phyloP scores from a whole-genome alignment of 2,113 vertebrate genomes.

The Ictalurus punctatus region DNA sequence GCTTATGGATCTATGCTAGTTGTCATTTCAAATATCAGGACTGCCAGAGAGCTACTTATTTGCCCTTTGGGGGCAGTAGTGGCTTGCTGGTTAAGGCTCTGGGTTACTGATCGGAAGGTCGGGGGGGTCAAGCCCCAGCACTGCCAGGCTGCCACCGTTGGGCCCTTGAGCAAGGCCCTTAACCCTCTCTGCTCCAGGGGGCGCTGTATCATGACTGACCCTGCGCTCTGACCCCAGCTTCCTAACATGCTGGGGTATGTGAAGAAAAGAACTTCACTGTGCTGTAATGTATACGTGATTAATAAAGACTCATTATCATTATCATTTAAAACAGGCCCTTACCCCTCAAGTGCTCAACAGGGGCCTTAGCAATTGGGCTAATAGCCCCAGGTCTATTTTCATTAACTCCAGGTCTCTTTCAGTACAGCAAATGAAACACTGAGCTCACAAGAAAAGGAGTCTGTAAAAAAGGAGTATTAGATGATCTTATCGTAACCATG shows the following conservation, averaged over 20 bases:
- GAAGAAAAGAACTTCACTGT: too few relatives aligned
- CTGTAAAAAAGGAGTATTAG: not conserved
- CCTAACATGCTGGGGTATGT: too few relatives aligned
- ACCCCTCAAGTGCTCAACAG: not conserved
- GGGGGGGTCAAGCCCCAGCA: too few relatives aligned
- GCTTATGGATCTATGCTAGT: not conserved
- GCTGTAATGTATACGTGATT: too few relatives aligned
- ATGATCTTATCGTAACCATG: not conserved
- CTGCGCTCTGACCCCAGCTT: too few relatives aligned
- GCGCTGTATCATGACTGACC: too few relatives aligned
- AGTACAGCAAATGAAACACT: constrained; percentile 3
- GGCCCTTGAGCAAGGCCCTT: too few relatives aligned
- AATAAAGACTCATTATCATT: too few relatives aligned
- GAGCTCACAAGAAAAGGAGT: not conserved
- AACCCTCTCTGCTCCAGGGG: too few relatives aligned
- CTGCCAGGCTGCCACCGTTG: too few relatives aligned
- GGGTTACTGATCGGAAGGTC: too few relatives aligned
- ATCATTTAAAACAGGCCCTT: not conserved
- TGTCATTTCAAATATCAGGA: not conserved
- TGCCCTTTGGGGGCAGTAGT: not conserved
- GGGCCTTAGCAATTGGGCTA: constrained; percentile 5
- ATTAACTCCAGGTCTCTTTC: not conserved
- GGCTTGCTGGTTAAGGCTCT: too few relatives aligned
- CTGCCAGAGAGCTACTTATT: not conserved
- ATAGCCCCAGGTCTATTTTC: not conserved